Conservation (phyloP, 2,888 invertebrate species). For the Conomelus anceps region DNA sequence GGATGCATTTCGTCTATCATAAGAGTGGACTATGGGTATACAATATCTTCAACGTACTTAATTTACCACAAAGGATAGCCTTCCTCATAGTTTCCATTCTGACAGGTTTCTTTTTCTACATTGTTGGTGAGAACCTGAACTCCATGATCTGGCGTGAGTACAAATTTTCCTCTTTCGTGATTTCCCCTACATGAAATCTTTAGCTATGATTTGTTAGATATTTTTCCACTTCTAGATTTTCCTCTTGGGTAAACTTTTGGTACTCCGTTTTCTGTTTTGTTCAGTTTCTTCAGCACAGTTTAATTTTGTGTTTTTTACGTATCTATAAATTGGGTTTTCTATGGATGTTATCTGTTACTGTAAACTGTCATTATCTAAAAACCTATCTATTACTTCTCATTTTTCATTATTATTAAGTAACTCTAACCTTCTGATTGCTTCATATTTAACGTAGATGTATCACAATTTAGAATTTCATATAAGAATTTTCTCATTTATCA, state of each 20-base stretch:
- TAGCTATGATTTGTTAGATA: too few relatives aligned
- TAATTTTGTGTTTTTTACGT: not conserved
- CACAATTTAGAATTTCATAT: too few relatives aligned
- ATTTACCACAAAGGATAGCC: conserved; percentile 60
- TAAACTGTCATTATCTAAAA: not conserved
- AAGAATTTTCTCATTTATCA: not conserved
- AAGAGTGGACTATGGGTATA: conserved; percentile 85
- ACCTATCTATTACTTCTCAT: not conserved
- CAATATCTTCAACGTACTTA: conserved; percentile 74
- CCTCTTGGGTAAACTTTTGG: not conserved
- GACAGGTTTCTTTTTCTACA: conserved; percentile 57
- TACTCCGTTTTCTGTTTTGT: not conserved
- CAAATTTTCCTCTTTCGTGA: not conserved
- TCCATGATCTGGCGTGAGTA: conserved; percentile 61
- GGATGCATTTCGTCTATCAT: conserved; percentile 64
- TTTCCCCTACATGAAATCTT: not conserved
- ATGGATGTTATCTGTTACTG: not conserved
- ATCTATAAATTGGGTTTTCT: not conserved
- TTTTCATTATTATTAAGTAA: not conserved
- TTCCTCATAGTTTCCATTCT: conserved; percentile 63
- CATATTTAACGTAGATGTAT: not conserved
- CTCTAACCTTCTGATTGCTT: not conserved
- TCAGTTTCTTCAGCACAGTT: not conserved
- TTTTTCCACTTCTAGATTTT: too few relatives aligned
- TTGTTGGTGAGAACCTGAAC: conserved; percentile 66